phyloP scores from a whole-genome alignment of 2,797 vertebrate genomes.

The Leontocebus nigricollis region DNA sequence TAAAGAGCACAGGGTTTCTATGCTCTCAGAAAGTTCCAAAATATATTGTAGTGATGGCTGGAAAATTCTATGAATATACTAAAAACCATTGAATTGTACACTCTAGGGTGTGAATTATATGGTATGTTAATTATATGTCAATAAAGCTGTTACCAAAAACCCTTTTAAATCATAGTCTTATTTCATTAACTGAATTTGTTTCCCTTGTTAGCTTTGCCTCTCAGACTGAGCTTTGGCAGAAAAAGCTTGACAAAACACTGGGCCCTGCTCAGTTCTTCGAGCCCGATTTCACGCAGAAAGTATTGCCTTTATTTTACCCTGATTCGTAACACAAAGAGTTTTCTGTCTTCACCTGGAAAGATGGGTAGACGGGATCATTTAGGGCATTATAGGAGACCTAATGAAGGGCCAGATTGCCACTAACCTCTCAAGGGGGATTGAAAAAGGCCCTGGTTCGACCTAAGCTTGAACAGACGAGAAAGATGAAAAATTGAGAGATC shows the following conservation, averaged over 20 bases:
- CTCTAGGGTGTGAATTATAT: not conserved
- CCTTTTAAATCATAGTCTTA: not conserved
- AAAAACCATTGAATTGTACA: not conserved
- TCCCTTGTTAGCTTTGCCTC: not conserved
- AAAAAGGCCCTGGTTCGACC: conserved; percentile 10
- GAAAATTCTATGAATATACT: not conserved
- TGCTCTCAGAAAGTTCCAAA: not conserved
- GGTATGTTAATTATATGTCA: not conserved
- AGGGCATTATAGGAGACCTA: not conserved
- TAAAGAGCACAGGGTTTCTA: not conserved
- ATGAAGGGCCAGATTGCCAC: conserved; percentile 21
- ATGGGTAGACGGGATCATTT: not conserved
- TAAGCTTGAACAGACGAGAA: not conserved
- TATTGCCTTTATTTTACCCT: not conserved
- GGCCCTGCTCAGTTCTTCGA: not conserved
- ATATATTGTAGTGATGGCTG: not conserved
- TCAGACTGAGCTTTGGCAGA: not conserved
- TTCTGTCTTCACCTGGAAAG: not conserved
- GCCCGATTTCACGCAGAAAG: not conserved
- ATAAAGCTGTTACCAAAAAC: not conserved
- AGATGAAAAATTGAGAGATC: conserved; percentile 43
- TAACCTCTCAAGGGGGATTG: not conserved
- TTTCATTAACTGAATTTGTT: conserved; percentile 21
- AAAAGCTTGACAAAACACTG: not conserved
- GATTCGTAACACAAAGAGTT: not conserved